Evolutionary conservation across 92 coral and sea anemone genomes (phyloP).

Genomic region (Palythoa heliodiscus): DNA sequence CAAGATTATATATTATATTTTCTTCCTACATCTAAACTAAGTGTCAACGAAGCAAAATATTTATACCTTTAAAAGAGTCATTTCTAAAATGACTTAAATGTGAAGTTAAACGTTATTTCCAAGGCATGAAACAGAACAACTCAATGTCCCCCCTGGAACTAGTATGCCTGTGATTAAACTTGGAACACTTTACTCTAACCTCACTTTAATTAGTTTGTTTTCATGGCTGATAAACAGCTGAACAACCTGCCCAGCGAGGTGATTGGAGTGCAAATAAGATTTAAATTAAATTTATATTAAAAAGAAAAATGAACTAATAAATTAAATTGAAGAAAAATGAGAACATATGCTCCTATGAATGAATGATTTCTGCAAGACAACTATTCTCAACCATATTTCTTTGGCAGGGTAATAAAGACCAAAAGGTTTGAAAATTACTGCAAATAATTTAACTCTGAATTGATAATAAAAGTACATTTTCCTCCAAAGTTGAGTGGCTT

Average conservation of each 20-base stretch:
- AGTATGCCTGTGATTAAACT: slow-evolving; percentile 34
- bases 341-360: not conserved
- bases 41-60: no score
- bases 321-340: not conserved
- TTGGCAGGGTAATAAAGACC: no score
- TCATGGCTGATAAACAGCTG: slow-evolving; percentile 41
- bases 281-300: not conserved
- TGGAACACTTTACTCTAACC: slow-evolving; percentile 22
- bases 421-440: no score
- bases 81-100: no score
- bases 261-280: not conserved
- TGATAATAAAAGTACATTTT: no score
- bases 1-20: no score
- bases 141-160: slow-evolving; percentile 22
- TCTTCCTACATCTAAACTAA: no score
- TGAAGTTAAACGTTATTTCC: not conserved
- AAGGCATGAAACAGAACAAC: slow-evolving; percentile 42
- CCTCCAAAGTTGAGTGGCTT: no score
- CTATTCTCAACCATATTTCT: no score
- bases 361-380: not conserved
- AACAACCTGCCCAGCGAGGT: slow-evolving; percentile 50
- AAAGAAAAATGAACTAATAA: not conserved
- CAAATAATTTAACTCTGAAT: no score
- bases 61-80: no score
- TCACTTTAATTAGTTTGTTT: slow-evolving; percentile 37